Conservation (phyloP, 92 coral and sea anemone genomes). For the Desmophyllum pertusum region DNA sequence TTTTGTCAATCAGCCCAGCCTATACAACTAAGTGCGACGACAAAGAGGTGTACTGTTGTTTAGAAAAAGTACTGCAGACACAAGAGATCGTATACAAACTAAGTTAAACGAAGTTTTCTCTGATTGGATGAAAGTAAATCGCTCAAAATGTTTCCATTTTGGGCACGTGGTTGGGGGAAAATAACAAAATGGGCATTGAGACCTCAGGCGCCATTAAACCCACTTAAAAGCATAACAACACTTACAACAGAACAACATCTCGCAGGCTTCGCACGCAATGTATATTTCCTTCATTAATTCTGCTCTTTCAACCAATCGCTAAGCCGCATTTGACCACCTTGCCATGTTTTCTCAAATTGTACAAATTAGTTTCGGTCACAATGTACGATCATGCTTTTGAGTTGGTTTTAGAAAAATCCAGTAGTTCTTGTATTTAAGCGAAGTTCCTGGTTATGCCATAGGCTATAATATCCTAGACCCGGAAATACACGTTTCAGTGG, state of each 20-base stretch:
- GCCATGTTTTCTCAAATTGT: background rate
- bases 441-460: conserved; percentile 17
- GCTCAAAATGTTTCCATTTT: conserved; percentile 24
- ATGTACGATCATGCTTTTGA: background rate
- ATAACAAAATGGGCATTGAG: conserved; percentile 3
- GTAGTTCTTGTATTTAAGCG: background rate
- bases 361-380: conserved; percentile 13
- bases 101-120: background rate
- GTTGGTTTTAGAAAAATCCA: background rate
- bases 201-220: conserved; percentile 30
- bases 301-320: background rate
- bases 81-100: conserved; percentile 4
- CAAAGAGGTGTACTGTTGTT: background rate
- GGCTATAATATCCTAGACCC: background rate
- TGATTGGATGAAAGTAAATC: conserved; percentile 24
- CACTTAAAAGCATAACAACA: conserved; percentile 32
- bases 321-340: background rate
- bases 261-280: conserved; percentile 30
- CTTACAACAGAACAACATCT: conserved; percentile 4
- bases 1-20: background rate
- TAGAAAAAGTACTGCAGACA: background rate
- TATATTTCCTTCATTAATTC: conserved; percentile 17
- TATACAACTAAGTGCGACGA: background rate
- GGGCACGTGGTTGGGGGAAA: conserved; percentile 30
- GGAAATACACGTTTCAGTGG: background rate